These are phyloP conservation scores for Ciona savignyi DNA, from an alignment of 23 tunicate genomes.

Conservation along the genomic window DNA sequence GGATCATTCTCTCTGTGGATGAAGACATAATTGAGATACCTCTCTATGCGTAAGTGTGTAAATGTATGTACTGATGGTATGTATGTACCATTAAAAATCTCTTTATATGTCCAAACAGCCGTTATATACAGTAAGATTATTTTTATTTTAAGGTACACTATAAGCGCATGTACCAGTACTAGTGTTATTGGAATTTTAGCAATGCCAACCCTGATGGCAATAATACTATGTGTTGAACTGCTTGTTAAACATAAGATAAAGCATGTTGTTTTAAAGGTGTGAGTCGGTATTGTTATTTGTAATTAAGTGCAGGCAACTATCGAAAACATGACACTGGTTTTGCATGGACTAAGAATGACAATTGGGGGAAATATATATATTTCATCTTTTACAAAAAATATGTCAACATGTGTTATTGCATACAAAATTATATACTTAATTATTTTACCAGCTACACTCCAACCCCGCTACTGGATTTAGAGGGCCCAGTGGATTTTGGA, in stretches of 20 bases:
- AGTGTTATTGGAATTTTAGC: too few species aligned
- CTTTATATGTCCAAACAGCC: neutral
- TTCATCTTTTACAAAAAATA: too few species aligned
- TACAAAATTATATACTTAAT: neutral
- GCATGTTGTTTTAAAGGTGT: too few species aligned
- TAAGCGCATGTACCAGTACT: neutral
- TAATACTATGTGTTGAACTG: too few species aligned
- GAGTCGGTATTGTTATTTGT: too few species aligned
- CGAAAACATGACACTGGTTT: neutral
- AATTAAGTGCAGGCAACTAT: neutral
- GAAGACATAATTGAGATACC: constrained; percentile 84
- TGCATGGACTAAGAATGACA: too few species aligned
- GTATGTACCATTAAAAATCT: neutral
- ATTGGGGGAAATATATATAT: too few species aligned
- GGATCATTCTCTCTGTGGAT: constrained; percentile 65
- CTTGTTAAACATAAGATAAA: too few species aligned
- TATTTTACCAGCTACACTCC: constrained; percentile 60
- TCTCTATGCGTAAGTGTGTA: constrained; percentile 72
- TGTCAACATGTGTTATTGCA: neutral
- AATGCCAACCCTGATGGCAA: too few species aligned
- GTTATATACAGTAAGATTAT: neutral
- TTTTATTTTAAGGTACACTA: neutral
- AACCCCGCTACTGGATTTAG: constrained; percentile 74
- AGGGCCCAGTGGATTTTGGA: constrained; percentile 92
- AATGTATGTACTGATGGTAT: neutral